Conservation (phyloP, 2,113 vertebrate species). For the Epinephelus lanceolatus region DNA sequence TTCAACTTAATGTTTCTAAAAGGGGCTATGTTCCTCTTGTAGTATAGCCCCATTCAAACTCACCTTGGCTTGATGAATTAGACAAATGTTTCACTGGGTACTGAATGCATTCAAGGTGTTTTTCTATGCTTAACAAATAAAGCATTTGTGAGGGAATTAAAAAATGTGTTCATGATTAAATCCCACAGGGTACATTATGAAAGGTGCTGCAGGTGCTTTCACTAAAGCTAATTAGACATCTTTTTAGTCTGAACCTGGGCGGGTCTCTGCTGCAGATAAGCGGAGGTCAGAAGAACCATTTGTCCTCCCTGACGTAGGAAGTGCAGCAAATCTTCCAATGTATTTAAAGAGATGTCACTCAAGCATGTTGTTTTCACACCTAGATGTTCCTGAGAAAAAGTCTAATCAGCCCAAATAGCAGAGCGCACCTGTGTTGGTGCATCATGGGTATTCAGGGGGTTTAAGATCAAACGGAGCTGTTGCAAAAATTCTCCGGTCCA, state of each 20-base stretch:
- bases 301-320: not conserved
- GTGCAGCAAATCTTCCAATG: not conserved
- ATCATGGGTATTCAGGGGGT: not conserved
- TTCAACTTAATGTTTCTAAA: not conserved
- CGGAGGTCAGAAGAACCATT: not conserved
- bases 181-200: not conserved
- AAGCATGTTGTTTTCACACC: constrained; percentile 5
- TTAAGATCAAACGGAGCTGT: constrained; percentile 8
- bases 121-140: not conserved
- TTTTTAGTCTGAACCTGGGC: not conserved
- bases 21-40: not conserved
- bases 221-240: not conserved
- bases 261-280: not conserved
- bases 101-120: not conserved
- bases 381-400: constrained; percentile 16
- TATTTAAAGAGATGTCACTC: not conserved
- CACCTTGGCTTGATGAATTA: not conserved
- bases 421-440: not conserved
- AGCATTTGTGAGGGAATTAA: not conserved
- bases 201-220: not conserved
- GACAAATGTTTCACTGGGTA: not conserved
- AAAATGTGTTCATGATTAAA: not conserved
- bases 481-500: not conserved
- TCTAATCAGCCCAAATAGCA: not conserved
- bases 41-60: not conserved